Evolutionary conservation across 2,888 invertebrate species (phyloP), one percentile per base, ranked within the genome.

Genomic region (Meloe dianella): DNA sequence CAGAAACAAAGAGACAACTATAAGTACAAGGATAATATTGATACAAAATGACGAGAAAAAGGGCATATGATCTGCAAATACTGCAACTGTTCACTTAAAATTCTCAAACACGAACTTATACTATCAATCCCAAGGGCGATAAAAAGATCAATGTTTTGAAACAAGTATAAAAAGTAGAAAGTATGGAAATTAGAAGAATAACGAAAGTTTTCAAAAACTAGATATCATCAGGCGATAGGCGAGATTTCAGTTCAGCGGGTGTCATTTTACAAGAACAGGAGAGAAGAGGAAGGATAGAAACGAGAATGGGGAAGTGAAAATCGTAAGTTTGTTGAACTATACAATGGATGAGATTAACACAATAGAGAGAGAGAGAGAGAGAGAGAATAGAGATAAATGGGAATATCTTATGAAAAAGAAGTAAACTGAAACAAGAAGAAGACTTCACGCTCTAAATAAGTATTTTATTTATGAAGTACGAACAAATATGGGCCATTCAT

Each of bases 101-200:
- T 41, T 17, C 7, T 17, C 41, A 1, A 41, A 41, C 17, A 41
- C 7, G 8, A n/a, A 17, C n/a, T 17, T 41, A n/a, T 1, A 5
- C 10, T 12, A 41, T 41, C 41, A 41, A 41, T n/a, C 17, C 41
- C 1, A 41, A 41, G 2, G 5, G 8, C 41, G n/a, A 41, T 41
- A 41, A 41, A 41, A 41, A 5, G 32, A 41, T 41, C n/a, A 41
- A 38, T n/a, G 41, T 41, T n/a, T 41, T n/a, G n/a, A n/a, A 32
- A 41, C n/a, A n/a, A 4, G 35, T 14, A 35, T 6, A 35, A 14
- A 35, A 35, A 35, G 35, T n/a, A 7, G 8, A n/a, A 41, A 41
- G n/a, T 41, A 41, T 41, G 41, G 41, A 41, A 41, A 41, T 41
- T 41, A 41, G 41, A 41, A n/a, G n/a, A 41, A 41, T 41, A 7